A percentile compares a stretch with the other conserved stretches of the same genome.
These are phyloP conservation scores for Cromileptes altivelis DNA, from an alignment of 2,113 vertebrate genomes.

Conservation along the genomic window DNA sequence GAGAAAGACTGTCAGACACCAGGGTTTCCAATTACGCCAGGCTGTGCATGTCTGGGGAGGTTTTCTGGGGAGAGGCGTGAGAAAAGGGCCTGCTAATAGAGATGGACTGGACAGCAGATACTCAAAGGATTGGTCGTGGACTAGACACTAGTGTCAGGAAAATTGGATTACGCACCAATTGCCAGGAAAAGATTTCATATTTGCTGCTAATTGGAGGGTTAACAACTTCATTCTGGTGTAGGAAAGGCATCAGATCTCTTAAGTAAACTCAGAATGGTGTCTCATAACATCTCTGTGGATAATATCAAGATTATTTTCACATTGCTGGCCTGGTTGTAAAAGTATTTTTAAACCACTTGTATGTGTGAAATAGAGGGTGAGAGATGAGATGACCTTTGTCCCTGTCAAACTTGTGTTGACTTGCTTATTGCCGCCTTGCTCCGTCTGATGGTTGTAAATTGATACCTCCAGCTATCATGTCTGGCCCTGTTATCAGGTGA, in stretches of 20 bases:
- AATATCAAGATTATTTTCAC: conserved; percentile 8
- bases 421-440: conserved; percentile 68
- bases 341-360: not conserved
- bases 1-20: conserved; percentile 46
- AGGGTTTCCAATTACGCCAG: conserved; percentile 74
- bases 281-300: conserved; percentile 26
- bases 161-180: conserved; percentile 69
- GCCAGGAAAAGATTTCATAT: conserved; percentile 53
- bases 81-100: conserved; percentile 48
- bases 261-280: conserved; percentile 9
- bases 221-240: conserved; percentile 30
- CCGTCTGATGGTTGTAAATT: conserved; percentile 75
- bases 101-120: conserved; percentile 61
- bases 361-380: conserved; percentile 41
- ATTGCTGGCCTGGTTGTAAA: not conserved
- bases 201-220: conserved; percentile 58
- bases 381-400: conserved; percentile 61
- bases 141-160: conserved; percentile 56
- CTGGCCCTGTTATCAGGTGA: conserved; percentile 73
- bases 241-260: conserved; percentile 4
- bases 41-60: conserved; percentile 66
- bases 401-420: conserved; percentile 69
- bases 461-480: conserved; percentile 71
- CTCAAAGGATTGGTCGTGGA: conserved; percentile 59
- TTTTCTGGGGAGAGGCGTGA: conserved; percentile 66